Percentiles rank a stretch among this genome's conserved stretches.
phyloP scores from a whole-genome alignment of 2,113 vertebrate genomes.

The Microtus pennsylvanicus region DNA sequence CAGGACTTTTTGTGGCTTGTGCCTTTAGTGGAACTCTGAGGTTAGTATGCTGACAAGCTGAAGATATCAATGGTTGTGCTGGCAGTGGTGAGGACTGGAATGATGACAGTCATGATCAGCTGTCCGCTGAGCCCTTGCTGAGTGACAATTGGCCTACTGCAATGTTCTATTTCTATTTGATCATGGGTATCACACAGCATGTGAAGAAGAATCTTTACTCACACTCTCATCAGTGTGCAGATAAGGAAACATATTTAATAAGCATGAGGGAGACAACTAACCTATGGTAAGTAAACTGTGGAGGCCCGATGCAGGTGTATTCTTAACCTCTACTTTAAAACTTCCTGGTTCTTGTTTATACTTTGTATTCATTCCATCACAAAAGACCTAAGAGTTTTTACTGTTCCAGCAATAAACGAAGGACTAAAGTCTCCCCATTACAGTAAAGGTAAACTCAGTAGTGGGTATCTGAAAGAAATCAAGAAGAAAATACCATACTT shows the following conservation, averaged over 20 bases:
- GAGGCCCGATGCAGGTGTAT: not conserved
- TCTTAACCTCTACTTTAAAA: not conserved
- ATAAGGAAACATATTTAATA: not conserved
- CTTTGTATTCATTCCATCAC: not conserved
- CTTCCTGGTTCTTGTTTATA: not conserved
- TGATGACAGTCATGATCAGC: not conserved
- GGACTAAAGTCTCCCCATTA: not conserved
- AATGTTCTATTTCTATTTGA: not conserved
- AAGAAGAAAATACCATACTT: not conserved
- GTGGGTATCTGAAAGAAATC: not conserved
- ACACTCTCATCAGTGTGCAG: not conserved
- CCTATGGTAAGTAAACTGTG: not conserved
- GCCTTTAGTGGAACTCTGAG: slow-evolving; percentile 94
- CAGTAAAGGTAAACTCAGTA: not conserved
- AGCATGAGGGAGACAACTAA: not conserved
- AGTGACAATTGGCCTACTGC: not conserved
- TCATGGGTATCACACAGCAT: not conserved
- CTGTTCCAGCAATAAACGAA: not conserved
- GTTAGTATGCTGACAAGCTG: slow-evolving; percentile 80
- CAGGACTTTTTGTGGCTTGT: slow-evolving; percentile 93
- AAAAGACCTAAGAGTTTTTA: not conserved
- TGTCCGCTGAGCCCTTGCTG: not conserved
- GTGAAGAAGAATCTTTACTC: not conserved
- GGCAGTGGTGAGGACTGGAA: too few species aligned
- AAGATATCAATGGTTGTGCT: not conserved